Evolutionary conservation across 2,888 invertebrate genomes (phyloP), one percentile per base, ranked within the genome.

Genomic region (Ormyrus rosae): DNA sequence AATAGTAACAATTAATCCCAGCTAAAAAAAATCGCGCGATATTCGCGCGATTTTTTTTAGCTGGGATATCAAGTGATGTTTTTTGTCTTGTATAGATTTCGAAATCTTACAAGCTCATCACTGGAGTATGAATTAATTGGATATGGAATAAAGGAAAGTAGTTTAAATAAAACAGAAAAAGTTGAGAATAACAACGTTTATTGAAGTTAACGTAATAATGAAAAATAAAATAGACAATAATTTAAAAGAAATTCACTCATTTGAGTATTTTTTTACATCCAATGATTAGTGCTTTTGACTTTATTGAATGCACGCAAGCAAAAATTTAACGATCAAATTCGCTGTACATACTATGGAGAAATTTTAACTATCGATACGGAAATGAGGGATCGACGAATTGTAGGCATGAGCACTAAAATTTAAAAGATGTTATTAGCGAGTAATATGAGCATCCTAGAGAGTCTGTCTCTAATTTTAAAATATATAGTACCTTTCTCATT

Each of bases 111-210:
- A 34, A 34, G 34, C 34, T 34, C 4, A 1, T 34, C 34, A 3
- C 3, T 34, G 34, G 34, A 34, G 34, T 34, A 34, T 34, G 2
- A 34, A 34, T 34, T 34, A 34, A 34, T 19, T 10, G 11, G 7
- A 60, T 46, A 58, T 19, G 48, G 45, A 64, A 78, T 19, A n/a
- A 45, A 61, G 50, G 46, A n/a, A 7, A 56, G 6, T 19, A 53
- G 45, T 61, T 11, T 34, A 48, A 55, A 19, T 34, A 10, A 74
- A 13, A 65, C 13, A 46, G 56, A 51, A 53, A 60, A 19, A 78
- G 78, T 84, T 84, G 86, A 84, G 83, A 83, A 82, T 87, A 88
- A 87, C 84, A 86, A 86, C 82, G 85, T 88, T 88, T 88, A 88
- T 89, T 88, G 83, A 84, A 83, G 82, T 87, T 83, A 83, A 84